Conservation (phyloP, 1,140 invertebrate genomes). For the Portunus trituberculatus region DNA sequence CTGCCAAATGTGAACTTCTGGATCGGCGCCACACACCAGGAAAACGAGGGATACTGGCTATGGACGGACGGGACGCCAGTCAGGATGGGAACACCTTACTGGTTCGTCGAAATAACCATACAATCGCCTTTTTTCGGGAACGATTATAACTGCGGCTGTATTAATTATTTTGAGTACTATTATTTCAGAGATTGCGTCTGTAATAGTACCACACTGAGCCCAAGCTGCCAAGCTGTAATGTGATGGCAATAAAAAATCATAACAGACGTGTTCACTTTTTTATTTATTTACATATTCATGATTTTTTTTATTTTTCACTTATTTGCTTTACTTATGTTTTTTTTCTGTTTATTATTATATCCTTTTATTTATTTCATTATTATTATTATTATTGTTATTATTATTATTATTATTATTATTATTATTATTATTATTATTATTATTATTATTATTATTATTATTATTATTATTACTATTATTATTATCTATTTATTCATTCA, state of each 20-base stretch:
- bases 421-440: not conserved
- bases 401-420: not conserved
- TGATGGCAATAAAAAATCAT: too few relatives aligned
- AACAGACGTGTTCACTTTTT: too few relatives aligned
- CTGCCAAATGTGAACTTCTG: not conserved
- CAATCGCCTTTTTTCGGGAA: not conserved
- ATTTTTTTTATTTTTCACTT: too few relatives aligned
- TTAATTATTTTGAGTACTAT: not conserved
- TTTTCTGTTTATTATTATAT: not conserved
- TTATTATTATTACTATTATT: too few relatives aligned
- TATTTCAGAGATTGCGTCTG: not conserved
- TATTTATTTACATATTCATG: too few relatives aligned
- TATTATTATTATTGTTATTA: not conserved
- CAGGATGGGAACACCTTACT: constrained; percentile 21
- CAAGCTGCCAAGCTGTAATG: too few relatives aligned
- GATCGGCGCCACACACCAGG: constrained; percentile 1
- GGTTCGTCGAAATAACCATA: not conserved
- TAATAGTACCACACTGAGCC: not conserved
- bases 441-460: too few relatives aligned
- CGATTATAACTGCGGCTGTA: not conserved
- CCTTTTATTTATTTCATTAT: not conserved
- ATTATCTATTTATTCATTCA: too few relatives aligned
- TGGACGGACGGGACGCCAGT: not conserved
- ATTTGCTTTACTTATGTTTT: too few relatives aligned
- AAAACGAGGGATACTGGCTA: not conserved